These are phyloP conservation scores for Pollachius pollachius DNA, from an alignment of 2,113 vertebrate species.

Conservation along the genomic window DNA sequence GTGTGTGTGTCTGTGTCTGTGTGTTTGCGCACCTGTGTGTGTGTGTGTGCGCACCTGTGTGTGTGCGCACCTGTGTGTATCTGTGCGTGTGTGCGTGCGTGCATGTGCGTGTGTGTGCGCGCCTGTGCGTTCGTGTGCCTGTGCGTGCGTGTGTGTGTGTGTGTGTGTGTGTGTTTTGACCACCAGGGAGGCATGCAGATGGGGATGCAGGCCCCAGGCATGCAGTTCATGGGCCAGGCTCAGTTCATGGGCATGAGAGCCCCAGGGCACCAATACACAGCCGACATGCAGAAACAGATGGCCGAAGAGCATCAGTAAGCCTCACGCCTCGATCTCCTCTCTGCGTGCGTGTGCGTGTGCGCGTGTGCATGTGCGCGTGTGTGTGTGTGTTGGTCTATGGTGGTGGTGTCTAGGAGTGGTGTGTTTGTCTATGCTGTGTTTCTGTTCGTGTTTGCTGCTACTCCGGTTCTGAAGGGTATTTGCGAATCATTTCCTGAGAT, in stretches of 20 bases:
- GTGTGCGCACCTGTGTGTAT: conserved; percentile 1
- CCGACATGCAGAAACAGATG: conserved; percentile 96
- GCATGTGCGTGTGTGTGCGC: not conserved
- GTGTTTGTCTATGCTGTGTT: no score
- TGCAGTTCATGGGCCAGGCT: conserved; percentile 89
- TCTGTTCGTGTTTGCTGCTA: no score
- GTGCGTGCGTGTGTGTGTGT: conserved; percentile 1
- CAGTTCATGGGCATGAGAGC: conserved; percentile 88
- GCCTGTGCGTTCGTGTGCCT: not conserved
- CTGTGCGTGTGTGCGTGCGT: not conserved
- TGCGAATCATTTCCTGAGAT: no score
- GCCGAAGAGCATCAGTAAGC: conserved; percentile 97
- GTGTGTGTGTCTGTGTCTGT: not conserved
- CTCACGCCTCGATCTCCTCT: not conserved
- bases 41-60: not conserved
- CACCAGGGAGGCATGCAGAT: conserved; percentile 86
- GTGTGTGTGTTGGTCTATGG: no score
- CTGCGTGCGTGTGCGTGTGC: not conserved
- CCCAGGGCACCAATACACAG: conserved; percentile 82
- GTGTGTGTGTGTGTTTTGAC: conserved; percentile 26
- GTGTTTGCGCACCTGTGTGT: not conserved
- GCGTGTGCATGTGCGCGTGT: no score
- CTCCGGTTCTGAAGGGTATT: no score
- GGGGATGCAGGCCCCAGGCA: conserved; percentile 84
- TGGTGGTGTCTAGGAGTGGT: no score